Evolutionary conservation across 2,113 vertebrate genomes (phyloP), one percentile per base, ranked within the genome.

Genomic region (Petrocephalus microphthalmus): DNA sequence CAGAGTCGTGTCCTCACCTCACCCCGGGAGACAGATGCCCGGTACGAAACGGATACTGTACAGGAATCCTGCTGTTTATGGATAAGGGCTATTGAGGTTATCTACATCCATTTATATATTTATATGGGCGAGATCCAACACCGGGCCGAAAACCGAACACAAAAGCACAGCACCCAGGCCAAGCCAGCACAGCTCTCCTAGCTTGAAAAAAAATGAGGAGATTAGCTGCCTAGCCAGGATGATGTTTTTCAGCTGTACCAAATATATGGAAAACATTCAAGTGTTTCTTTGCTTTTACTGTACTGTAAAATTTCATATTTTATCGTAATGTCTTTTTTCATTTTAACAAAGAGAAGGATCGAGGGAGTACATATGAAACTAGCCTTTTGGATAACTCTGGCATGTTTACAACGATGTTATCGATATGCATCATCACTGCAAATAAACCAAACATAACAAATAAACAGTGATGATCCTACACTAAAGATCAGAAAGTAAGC

Each of bases 11-110:
- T 84, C 82, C 82, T 84, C 82, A 49, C n/a, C n/a, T 84, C 82
- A 84, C 82, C 82, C 45, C n/a, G 20, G 45, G 19, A 84, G 82
- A 51, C 49, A 84, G 81, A 83, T 83, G 81, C 47, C 45, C 81
- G 42, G 19, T 47, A 83, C 22, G 82, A 84, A 84, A 84, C n/a
- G 10, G 82, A 84, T 49, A 74, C 67, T 37, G 29, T 74, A 37
- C 67, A 49, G 82, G 45, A 84, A 84, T 84, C 49, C 82, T 84
- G 22, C 45, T 84, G 47, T 84, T 51, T 84, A 51, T 84, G 82
- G 82, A 29, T 51, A 37, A 74, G 33, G 4, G 33, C 29, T 37
- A 42, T 74, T 74, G 67, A 74, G 17, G 67, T 74, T 74, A 74
- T 74, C 29, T 74, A 17, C 33, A 37, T 19, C 33, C 67, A 74